Evolutionary conservation across 2,888 invertebrate genomes (phyloP).

Genomic region (Callyntrura sp.): DNA sequence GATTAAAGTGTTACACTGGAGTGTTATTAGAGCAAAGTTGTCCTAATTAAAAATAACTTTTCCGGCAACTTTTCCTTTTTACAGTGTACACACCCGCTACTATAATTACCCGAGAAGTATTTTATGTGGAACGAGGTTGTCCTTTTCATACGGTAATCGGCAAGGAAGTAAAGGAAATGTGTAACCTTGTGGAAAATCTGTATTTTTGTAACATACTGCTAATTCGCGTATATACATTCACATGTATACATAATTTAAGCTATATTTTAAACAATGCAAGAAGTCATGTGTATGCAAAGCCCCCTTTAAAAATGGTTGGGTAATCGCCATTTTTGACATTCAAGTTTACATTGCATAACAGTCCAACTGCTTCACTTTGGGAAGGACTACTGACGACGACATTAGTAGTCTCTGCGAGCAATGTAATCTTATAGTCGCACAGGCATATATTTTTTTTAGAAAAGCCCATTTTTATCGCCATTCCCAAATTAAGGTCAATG

Average conservation of each 20-base stretch:
- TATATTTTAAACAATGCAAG: not conserved
- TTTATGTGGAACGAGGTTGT: not conserved
- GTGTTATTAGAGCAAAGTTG: not conserved
- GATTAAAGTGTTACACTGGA: not conserved
- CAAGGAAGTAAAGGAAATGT: not conserved
- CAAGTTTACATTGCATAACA: no score
- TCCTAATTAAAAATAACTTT: conserved; percentile 13
- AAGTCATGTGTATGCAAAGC: not conserved
- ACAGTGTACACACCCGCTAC: not conserved
- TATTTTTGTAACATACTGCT: no score
- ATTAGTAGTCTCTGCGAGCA: no score
- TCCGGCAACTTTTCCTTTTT: conserved; percentile 43
- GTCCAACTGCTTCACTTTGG: no score
- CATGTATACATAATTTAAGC: no score
- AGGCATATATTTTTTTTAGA: not conserved
- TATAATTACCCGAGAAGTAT: not conserved
- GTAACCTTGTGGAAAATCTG: not conserved
- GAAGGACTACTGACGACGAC: not conserved
- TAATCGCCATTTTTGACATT: no score
- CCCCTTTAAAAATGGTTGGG: not conserved
- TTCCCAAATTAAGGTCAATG: conserved; percentile 62
- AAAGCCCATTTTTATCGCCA: conserved; percentile 10
- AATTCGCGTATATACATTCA: no score
- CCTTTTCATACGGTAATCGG: not conserved
- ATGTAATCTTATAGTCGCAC: not conserved